Percentiles rank a stretch among this genome's conserved stretches.
Evolutionary conservation across 2,888 invertebrate species (phyloP).

Genomic region (Melipona beecheii): DNA sequence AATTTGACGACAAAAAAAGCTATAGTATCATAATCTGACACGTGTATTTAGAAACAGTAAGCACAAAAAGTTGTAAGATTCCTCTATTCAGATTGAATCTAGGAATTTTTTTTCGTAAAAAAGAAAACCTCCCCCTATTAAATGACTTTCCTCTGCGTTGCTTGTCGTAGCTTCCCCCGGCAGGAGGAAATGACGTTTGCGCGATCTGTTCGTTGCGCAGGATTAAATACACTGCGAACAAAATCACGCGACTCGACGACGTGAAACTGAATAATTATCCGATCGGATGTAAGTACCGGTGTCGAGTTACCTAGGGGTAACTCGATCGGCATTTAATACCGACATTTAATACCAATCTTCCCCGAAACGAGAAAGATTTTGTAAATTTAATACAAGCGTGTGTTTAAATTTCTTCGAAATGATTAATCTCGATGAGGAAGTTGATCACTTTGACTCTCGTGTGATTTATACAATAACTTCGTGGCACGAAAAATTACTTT

Average conservation of each 20-base stretch:
- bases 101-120: too few species aligned
- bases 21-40: too few species aligned
- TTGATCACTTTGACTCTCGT: neutral
- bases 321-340: neutral
- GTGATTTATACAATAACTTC: neutral
- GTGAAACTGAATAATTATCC: slow-evolving; percentile 17
- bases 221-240: neutral
- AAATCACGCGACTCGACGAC: neutral
- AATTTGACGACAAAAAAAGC: too few species aligned
- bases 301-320: neutral
- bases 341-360: neutral
- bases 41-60: too few species aligned
- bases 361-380: neutral
- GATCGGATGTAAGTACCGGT: neutral
- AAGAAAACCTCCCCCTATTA: too few species aligned
- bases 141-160: neutral
- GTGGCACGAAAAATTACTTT: neutral
- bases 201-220: neutral
- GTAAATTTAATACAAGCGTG: neutral
- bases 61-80: too few species aligned
- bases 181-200: neutral
- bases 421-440: neutral
- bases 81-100: too few species aligned
- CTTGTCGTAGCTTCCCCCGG: neutral
- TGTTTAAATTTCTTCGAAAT: neutral